Base-by-base conservation (phyloP, 2,888 invertebrate genomes). In the Parelbella ahira region DNA sequence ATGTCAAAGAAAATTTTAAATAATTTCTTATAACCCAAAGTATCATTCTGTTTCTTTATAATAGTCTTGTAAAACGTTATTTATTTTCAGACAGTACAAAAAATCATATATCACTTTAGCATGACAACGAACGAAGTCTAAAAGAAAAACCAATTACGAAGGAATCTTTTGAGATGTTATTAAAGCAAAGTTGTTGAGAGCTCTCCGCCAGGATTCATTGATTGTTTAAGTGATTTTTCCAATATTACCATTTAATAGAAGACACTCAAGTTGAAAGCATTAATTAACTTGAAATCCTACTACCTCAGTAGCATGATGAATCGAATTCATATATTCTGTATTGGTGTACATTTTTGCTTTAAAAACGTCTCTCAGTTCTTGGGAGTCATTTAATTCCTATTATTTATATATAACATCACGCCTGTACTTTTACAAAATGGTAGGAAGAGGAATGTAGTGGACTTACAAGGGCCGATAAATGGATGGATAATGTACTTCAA, bases 191-290 rank as follows among this genome's bases (percentile, higher is more conserved):
- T 28, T 15, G 28, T 21, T 11, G 32, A 32, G 37, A 29, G 29
- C 29, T 24, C 23, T 38, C 13, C 10, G 10, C 2, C 28, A 24
- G 24, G 10, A 28, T 28, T 38, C 29, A 18, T 30, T 38, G 15
- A 38, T 38, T 38, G 23, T 30, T 38, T 37, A 8, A 29, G 21
- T 23, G 23, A 19, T 30, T 38, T 38, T 37, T 37, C 23, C 38
- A 38, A 30, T 38, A 38, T 38, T 23, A 38, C 23, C 29, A 38
- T 38, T 38, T 23, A 38, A 23, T 38, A 23, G 18, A 23, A 38
- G 29, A 10, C 38, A 23, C 29, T 23, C 27, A 12, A 8, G 5
- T 23, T 30, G 15, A 38, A 23, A 38, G 29, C 38, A 15, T 37
- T 37, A 23, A 37, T 29, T 23, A 29, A 37, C 23, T 29, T n/a